Conservation (phyloP, 1,140 invertebrate species). For the Himalopsyche phryganea region DNA sequence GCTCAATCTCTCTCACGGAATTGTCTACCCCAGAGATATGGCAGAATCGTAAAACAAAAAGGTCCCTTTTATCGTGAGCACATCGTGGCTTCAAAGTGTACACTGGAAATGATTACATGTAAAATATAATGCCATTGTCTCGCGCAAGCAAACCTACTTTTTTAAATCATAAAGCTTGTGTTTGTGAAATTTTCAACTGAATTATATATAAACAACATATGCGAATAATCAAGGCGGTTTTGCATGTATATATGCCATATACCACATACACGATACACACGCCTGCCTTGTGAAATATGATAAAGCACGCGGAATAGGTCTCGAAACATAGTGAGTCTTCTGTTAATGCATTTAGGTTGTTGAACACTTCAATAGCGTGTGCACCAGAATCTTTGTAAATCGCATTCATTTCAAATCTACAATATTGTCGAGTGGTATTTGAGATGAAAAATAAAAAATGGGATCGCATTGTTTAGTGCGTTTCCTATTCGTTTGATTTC, state of each 20-base stretch:
- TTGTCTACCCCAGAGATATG: slow-evolving; percentile 34
- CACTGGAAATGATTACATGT: slow-evolving; percentile 29
- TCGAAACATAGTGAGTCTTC: too few relatives aligned
- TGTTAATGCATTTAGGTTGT: too few relatives aligned
- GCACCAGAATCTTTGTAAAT: too few relatives aligned
- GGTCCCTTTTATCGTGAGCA: slow-evolving; percentile 26
- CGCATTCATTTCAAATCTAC: too few relatives aligned
- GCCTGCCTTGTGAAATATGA: too few relatives aligned
- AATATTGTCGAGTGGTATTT: too few relatives aligned
- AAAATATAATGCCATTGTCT: slow-evolving; percentile 29
- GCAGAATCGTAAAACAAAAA: slow-evolving; percentile 33
- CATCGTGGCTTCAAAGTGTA: slow-evolving; percentile 28
- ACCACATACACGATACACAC: neutral
- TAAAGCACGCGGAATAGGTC: too few relatives aligned
- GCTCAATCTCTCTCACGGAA: slow-evolving; percentile 34
- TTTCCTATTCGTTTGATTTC: too few relatives aligned
- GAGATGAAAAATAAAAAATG: too few relatives aligned
- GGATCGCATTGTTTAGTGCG: too few relatives aligned
- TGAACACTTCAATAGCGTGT: too few relatives aligned
- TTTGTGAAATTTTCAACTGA: slow-evolving; percentile 23
- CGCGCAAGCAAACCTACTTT: slow-evolving; percentile 12
- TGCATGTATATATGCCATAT: neutral
- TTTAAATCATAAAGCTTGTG: slow-evolving; percentile 24
- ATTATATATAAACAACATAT: slow-evolving; percentile 20
- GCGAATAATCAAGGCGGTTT: neutral